A percentile compares a stretch with the other conserved stretches of the same genome.
Conservation (phyloP, 2,888 invertebrate species). For the Timema cristinae region DNA sequence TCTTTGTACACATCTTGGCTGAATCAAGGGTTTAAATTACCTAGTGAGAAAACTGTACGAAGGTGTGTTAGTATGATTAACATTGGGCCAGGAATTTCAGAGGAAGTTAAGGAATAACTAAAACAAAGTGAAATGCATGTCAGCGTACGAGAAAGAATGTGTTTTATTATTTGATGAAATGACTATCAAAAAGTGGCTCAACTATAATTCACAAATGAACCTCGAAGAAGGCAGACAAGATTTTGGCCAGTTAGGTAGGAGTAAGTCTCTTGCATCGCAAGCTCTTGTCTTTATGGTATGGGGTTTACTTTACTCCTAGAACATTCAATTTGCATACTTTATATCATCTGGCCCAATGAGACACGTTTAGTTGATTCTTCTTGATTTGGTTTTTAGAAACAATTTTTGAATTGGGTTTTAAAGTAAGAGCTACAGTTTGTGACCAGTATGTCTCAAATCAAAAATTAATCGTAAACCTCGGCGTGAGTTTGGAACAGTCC, state of each 20-base stretch:
- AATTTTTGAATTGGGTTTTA: conserved; percentile 28
- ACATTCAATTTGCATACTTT: conserved; percentile 34
- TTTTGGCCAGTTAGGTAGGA: conserved; percentile 31
- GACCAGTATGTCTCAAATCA: conserved; percentile 33
- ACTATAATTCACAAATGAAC: conserved; percentile 33
- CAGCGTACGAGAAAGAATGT: conserved; percentile 31
- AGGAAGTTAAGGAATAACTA: conserved; percentile 32
- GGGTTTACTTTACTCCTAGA: conserved; percentile 33
- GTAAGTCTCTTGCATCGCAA: conserved; percentile 31
- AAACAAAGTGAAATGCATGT: conserved; percentile 35
- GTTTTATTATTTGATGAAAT: conserved; percentile 36
- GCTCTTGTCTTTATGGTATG: conserved; percentile 35
- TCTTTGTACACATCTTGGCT: conserved; percentile 34
- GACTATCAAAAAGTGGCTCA: conserved; percentile 32
- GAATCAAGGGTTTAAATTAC: conserved; percentile 33
- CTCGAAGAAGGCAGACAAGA: conserved; percentile 34
- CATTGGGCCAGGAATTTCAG: conserved; percentile 33
- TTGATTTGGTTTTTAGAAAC: conserved; percentile 28
- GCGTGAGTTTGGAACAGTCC: conserved; percentile 30
- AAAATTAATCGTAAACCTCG: conserved; percentile 29
- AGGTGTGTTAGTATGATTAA: conserved; percentile 35
- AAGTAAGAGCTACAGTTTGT: conserved; percentile 32
- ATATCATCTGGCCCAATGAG: conserved; percentile 28
- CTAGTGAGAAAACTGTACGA: conserved; percentile 34
- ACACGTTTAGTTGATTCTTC: conserved; percentile 26